phyloP scores from a whole-genome alignment of 2,113 vertebrate species.

The Rhagologus leucostigma region DNA sequence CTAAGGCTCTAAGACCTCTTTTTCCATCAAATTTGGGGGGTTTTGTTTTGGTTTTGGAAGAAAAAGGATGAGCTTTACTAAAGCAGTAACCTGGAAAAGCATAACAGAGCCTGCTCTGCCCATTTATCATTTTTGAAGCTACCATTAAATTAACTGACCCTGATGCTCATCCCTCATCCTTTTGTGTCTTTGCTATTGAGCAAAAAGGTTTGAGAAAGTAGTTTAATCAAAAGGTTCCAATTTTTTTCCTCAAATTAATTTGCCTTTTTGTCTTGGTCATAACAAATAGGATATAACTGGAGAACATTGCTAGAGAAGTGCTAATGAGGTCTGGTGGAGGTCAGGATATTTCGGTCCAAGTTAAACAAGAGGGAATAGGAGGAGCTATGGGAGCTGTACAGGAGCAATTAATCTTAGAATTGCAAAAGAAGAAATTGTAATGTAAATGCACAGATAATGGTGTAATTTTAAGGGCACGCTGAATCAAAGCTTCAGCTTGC shows the following conservation, averaged over 20 bases:
- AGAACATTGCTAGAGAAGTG: not conserved
- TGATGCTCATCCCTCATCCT: not conserved
- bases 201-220: not conserved
- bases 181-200: not conserved
- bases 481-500: not conserved
- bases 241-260: not conserved
- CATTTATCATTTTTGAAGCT: not conserved
- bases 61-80: not conserved
- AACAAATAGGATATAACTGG: not conserved
- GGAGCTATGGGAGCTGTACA: not conserved
- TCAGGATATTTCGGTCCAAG: not conserved
- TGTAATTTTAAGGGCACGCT: not conserved
- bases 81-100: not conserved
- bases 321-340: not conserved
- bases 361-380: not conserved
- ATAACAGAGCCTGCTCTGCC: not conserved
- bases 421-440: not conserved
- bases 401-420: not conserved
- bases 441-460: not conserved
- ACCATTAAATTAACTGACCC: not conserved
- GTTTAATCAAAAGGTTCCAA: not conserved
- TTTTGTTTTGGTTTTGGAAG: not conserved
- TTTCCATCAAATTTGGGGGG: not conserved
- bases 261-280: not conserved
- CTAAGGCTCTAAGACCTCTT: not conserved